A percentile compares a stretch with the other conserved stretches of the same genome.
Evolutionary conservation across 92 coral and sea anemone species (phyloP).

Genomic region (Porites lobata): DNA sequence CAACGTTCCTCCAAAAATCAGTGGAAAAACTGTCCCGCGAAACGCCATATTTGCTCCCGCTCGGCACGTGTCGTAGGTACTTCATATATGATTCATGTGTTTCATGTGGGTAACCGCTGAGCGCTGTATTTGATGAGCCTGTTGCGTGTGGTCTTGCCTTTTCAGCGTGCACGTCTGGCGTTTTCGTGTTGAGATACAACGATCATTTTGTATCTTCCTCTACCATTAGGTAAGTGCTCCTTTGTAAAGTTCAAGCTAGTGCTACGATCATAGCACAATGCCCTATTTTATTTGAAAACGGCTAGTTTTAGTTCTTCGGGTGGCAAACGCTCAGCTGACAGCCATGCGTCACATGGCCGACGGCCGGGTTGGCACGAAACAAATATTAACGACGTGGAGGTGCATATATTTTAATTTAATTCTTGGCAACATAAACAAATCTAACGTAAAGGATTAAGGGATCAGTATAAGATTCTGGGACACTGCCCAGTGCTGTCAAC

Average conservation of each 20-base stretch:
- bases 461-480: too few relatives aligned
- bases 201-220: background rate
- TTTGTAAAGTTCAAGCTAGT: background rate
- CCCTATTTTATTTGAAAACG: background rate
- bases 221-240: constrained; percentile 3
- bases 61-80: background rate
- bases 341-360: background rate
- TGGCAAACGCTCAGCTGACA: too few relatives aligned
- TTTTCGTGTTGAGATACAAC: background rate
- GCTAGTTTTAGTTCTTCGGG: background rate
- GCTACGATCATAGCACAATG: background rate
- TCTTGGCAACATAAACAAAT: background rate
- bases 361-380: background rate
- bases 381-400: background rate
- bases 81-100: background rate
- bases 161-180: constrained; percentile 11
- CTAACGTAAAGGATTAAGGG: background rate
- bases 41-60: constrained; percentile 10
- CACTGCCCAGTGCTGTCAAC: too few relatives aligned
- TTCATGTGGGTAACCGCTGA: constrained; percentile 6
- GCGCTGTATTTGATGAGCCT: background rate
- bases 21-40: constrained; percentile 85
- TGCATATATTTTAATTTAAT: too few relatives aligned
- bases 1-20: constrained; percentile 85
- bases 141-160: background rate